Base-by-base conservation (phyloP, 2,113 vertebrate species). In the Prietella phreatophila region DNA sequence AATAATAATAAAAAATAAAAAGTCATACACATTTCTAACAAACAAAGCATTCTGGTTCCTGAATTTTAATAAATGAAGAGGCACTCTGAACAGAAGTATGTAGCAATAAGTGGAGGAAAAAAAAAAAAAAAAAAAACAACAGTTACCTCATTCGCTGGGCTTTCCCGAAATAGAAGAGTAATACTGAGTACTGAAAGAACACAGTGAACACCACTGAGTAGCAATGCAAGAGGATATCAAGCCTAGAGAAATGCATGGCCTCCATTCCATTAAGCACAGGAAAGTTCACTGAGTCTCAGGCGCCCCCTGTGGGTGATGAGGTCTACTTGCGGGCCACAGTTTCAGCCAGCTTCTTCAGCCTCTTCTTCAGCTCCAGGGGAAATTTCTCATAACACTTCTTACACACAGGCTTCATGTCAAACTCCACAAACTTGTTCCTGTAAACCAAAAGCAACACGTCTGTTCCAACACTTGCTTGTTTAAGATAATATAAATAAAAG, bases 351-450 rank as follows among this genome's bases (percentile, higher is more conserved):
- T 99, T 99, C 95, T 99, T 99, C 84, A 99, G 96, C 92, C 98
- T 96, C 93, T 99, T 99, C 96, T 99, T 99, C 89, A 99, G 95
- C 94, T 99, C 98, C 94, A 99, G 86, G 15, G 98, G 98, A 93
- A 99, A 99, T 93, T 99, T 99, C 95, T 99, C 98, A 0, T 99
- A 99, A 93, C 98, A 99, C 92, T 98, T 99, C 96, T 99, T 99
- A 95, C 98, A 99, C 92, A 99, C 98, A 10, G 98, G 98, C 91
- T 99, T 99, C 98, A 99, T 99, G 94, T 99, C 98, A 96, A 99
- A 99, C 93, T 99, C 98, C 92, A 99, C 98, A 95, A 99, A 99
- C 94, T 99, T 99, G 96, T 99, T 99, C 95, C 98, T 99, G 94
- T 89, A 91, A 93, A 93, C 30, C 92, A 30, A 86, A 90, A 10